Percentiles rank a stretch among this genome's conserved stretches.
Conservation (phyloP, 2,888 invertebrate genomes). For the Lithodes maja region DNA sequence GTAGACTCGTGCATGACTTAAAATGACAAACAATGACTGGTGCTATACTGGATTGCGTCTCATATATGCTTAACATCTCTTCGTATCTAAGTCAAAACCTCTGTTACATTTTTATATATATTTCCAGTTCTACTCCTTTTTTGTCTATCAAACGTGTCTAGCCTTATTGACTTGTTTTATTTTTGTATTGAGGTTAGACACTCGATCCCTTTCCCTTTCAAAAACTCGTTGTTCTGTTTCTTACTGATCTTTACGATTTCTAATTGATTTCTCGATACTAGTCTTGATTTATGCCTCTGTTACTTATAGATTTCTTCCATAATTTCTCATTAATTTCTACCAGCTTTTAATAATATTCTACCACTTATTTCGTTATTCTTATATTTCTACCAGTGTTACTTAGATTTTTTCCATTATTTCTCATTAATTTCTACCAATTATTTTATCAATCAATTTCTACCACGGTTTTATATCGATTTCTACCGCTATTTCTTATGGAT, state of each 20-base stretch:
- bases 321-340: neutral
- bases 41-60: neutral
- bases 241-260: neutral
- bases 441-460: neutral
- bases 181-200: neutral
- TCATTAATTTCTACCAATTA: neutral
- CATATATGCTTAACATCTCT: neutral
- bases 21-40: neutral
- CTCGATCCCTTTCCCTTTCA: neutral
- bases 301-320: neutral
- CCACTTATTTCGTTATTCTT: too few species aligned
- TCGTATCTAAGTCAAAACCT: constrained; percentile 13
- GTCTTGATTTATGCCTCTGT: neutral
- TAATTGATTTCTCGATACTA: neutral
- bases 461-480: neutral
- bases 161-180: neutral
- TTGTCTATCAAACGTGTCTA: neutral
- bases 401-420: neutral
- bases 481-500: neutral
- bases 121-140: neutral
- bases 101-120: neutral
- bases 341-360: neutral
- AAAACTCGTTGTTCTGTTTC: neutral
- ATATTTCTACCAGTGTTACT: neutral
- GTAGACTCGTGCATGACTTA: too few species aligned